Conservation (phyloP, 2,113 vertebrate species). For the Saguinus imperator region DNA sequence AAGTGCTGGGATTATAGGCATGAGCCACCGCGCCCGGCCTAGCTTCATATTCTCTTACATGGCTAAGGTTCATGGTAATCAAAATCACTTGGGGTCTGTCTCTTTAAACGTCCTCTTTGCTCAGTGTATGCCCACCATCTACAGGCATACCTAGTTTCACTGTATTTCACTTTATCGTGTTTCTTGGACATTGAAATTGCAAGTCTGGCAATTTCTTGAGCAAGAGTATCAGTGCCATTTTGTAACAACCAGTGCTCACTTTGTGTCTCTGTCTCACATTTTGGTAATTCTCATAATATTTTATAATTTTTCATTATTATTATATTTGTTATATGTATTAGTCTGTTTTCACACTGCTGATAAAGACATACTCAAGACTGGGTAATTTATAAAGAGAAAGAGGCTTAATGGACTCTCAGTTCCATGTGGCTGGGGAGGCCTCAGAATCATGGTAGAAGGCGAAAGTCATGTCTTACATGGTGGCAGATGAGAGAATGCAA, state of each 20-base stretch:
- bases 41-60: background rate
- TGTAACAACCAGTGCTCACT: background rate
- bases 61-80: background rate
- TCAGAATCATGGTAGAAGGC: too few relatives aligned
- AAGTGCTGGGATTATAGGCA: too few relatives aligned
- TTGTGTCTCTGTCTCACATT: background rate
- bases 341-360: too few relatives aligned
- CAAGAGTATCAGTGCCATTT: background rate
- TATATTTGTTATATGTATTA: background rate
- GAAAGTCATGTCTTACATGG: too few relatives aligned
- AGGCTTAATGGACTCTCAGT: too few relatives aligned
- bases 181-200: background rate
- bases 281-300: background rate
- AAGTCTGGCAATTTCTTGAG: background rate
- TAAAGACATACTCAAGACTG: too few relatives aligned
- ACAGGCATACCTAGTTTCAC: background rate
- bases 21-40: too few relatives aligned
- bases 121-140: background rate
- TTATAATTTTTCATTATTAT: background rate
- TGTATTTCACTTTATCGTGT: background rate
- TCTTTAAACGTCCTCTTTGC: background rate
- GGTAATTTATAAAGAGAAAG: too few relatives aligned
- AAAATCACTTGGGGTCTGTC: background rate
- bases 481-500: too few relatives aligned
- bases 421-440: too few relatives aligned